These are phyloP conservation scores for Scaptomyza montana DNA, from an alignment of 1,140 invertebrate species.

Conservation along the genomic window DNA sequence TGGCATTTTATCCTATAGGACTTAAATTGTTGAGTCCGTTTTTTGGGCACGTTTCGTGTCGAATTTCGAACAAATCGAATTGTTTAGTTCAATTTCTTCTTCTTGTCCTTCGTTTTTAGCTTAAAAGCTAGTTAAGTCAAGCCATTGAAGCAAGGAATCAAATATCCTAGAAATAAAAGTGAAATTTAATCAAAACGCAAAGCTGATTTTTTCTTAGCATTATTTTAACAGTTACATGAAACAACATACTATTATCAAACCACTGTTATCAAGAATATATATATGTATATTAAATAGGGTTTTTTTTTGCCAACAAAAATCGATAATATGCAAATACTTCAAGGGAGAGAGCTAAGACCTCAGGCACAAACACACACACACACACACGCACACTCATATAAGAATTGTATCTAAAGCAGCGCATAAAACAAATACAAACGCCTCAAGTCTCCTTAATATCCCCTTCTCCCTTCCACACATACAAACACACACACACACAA, in stretches of 20 bases:
- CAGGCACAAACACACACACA: slow-evolving; percentile 2
- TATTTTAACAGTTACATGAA: too few relatives aligned
- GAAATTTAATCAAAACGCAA: not conserved
- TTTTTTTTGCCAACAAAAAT: slow-evolving; percentile 38
- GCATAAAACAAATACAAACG: slow-evolving; percentile 69
- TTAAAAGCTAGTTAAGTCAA: slow-evolving; percentile 65
- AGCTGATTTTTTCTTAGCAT: too few relatives aligned
- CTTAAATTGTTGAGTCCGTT: slow-evolving; percentile 17
- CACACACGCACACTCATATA: slow-evolving; percentile 5
- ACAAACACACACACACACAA: slow-evolving; percentile 25
- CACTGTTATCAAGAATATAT: too few relatives aligned
- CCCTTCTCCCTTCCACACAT: slow-evolving; percentile 10
- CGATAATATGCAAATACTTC: slow-evolving; percentile 78
- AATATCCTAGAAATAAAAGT: slow-evolving; percentile 1
- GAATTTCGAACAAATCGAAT: slow-evolving; percentile 62
- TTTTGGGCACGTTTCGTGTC: slow-evolving; percentile 33
- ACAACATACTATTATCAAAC: too few relatives aligned
- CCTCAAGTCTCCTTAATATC: slow-evolving; percentile 37
- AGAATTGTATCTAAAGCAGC: slow-evolving; percentile 27
- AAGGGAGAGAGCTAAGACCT: not conserved
- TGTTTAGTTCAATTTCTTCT: slow-evolving; percentile 45
- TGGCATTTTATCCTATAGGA: slow-evolving; percentile 33
- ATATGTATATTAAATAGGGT: too few relatives aligned
- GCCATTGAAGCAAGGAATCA: not conserved
- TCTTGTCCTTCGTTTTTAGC: slow-evolving; percentile 44